Evolutionary conservation across 2,797 vertebrate genomes (phyloP).

Genomic region (Cheirogaleus major): DNA sequence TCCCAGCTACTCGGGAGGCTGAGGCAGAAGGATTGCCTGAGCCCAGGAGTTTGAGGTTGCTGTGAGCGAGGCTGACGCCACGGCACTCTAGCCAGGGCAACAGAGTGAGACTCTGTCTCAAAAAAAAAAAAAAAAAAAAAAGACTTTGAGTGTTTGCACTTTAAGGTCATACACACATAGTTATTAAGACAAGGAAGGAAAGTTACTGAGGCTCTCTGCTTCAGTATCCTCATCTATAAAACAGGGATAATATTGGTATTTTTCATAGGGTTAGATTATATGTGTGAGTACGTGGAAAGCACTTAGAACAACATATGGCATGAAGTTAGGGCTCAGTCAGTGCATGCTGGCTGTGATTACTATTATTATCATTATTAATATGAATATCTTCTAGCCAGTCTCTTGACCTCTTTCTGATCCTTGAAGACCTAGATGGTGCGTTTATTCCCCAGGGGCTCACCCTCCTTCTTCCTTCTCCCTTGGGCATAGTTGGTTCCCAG

Average conservation of each 20-base stretch:
- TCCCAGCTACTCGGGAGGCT: too few relatives aligned
- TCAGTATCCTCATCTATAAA: neutral
- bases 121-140: too few relatives aligned
- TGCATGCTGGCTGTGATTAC: neutral
- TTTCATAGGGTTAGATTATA: neutral
- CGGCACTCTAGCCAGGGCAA: too few relatives aligned
- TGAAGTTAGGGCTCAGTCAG: neutral
- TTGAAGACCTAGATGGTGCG: neutral
- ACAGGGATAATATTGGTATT: neutral
- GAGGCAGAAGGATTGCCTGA: too few relatives aligned
- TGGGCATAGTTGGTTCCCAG: neutral
- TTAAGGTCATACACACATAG: neutral
- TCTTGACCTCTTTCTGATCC: neutral
- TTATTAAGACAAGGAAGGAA: neutral
- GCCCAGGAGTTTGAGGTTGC: too few relatives aligned
- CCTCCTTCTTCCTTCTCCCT: neutral
- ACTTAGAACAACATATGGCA: neutral
- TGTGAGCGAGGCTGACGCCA: too few relatives aligned
- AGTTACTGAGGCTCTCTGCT: neutral
- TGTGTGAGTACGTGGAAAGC: neutral
- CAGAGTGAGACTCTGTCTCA: too few relatives aligned
- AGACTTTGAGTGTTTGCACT: neutral
- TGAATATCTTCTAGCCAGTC: neutral
- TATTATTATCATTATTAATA: neutral
- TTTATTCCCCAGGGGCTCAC: neutral